phyloP scores from a whole-genome alignment of 1,140 invertebrate genomes.

The Aphaenogaster floridana region DNA sequence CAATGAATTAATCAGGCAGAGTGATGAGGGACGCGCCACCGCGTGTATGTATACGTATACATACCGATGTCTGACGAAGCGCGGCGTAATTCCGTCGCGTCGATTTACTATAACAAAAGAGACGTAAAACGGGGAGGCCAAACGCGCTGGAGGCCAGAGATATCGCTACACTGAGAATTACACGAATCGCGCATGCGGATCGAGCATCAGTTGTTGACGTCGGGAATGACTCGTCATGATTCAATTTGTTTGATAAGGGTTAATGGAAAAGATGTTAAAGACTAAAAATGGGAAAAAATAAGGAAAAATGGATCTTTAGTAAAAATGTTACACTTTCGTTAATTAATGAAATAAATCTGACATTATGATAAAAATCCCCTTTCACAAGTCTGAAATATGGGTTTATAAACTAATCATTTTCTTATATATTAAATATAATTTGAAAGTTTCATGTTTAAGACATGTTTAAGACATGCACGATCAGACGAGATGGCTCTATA shows the following conservation, averaged over 20 bases:
- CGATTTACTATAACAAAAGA: constrained; percentile 67
- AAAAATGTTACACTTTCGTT: not conserved
- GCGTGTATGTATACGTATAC: constrained; percentile 45
- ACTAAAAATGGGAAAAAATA: not conserved
- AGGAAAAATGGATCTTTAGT: not conserved
- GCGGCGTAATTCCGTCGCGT: constrained; percentile 55
- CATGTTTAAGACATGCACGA: not conserved
- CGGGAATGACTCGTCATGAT: constrained; percentile 17
- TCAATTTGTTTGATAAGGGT: constrained; percentile 15
- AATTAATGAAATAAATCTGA: not conserved
- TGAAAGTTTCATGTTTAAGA: not conserved
- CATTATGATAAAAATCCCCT: not conserved
- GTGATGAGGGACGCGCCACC: constrained; percentile 73
- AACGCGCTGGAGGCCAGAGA: constrained; percentile 13
- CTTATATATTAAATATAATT: not conserved
- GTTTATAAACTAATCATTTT: not conserved
- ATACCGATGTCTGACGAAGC: constrained; percentile 65
- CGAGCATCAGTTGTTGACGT: constrained; percentile 33
- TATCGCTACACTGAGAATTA: constrained; percentile 22
- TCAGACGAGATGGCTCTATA: constrained; percentile 3
- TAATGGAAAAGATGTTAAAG: not conserved
- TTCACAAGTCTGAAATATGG: not conserved
- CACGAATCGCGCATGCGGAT: constrained; percentile 11
- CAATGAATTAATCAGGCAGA: constrained; percentile 78
- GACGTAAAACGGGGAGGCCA: constrained; percentile 21